phyloP scores from a whole-genome alignment of 2,888 invertebrate genomes.

The Zhuqinia jingwanae region DNA sequence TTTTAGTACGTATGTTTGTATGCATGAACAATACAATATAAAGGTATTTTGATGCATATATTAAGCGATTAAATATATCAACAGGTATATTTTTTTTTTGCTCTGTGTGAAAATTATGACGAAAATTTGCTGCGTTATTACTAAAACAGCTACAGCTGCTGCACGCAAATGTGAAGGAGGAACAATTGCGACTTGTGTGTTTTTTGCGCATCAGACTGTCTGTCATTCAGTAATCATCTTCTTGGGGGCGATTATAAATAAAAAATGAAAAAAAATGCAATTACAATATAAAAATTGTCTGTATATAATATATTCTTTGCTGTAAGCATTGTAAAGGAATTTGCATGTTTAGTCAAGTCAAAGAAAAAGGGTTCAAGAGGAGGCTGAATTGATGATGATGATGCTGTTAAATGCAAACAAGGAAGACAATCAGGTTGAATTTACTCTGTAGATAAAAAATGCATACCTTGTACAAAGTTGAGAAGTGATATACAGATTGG shows the following conservation, averaged over 20 bases:
- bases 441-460: not conserved
- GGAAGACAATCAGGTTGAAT: conserved; percentile 34
- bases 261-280: not conserved
- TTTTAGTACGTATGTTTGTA: too few species aligned
- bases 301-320: not conserved
- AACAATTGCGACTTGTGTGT: too few species aligned
- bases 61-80: too few species aligned
- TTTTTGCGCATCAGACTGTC: conserved; percentile 35
- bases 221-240: conserved; percentile 11
- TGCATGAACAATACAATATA: too few species aligned
- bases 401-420: conserved; percentile 5
- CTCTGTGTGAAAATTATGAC: not conserved
- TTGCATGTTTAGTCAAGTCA: not conserved
- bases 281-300: not conserved
- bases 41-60: too few species aligned
- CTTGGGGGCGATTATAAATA: not conserved
- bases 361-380: not conserved
- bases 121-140: conserved; percentile 9
- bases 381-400: not conserved
- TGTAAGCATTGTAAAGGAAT: not conserved
- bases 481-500: not conserved
- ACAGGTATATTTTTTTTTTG: not conserved
- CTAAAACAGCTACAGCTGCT: too few species aligned
- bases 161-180: not conserved
- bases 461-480: not conserved